Conservation (phyloP, 2,113 vertebrate species). For the Glaucidium brasilianum region DNA sequence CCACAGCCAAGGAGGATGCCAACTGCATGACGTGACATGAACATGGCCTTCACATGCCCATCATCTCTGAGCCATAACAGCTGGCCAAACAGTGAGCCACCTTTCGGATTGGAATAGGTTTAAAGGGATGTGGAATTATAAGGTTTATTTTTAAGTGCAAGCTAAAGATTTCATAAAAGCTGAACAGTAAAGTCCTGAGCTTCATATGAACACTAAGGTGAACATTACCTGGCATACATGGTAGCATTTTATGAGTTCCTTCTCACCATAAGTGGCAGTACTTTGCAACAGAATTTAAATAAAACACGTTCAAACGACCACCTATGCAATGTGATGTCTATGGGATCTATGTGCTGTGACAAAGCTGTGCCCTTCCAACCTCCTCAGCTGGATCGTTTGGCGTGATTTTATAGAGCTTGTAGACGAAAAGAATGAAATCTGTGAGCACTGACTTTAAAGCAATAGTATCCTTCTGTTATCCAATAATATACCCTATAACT, state of each 20-base stretch:
- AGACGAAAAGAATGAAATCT: background rate
- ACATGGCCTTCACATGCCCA: background rate
- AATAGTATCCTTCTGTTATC: background rate
- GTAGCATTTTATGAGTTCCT: conserved; percentile 50
- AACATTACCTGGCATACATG: conserved; percentile 53
- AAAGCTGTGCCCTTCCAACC: background rate
- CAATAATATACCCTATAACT: background rate
- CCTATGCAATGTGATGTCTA: conserved; percentile 6
- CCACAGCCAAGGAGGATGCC: background rate
- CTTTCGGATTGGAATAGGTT: background rate
- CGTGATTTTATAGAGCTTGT: background rate
- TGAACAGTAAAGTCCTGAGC: conserved; percentile 37
- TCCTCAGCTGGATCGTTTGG: background rate
- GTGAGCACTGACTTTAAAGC: background rate
- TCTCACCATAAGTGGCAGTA: background rate
- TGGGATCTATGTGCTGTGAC: background rate
- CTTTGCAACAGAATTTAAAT: conserved; percentile 60
- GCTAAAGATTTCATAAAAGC: background rate
- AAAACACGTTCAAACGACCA: conserved; percentile 57
- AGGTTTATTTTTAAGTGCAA: conserved; percentile 34
- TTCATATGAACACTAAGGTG: conserved; percentile 18
- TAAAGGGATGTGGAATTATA: background rate
- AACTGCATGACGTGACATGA: background rate
- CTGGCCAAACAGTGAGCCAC: background rate
- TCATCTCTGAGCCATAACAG: background rate